Base-by-base conservation (phyloP, 2,113 vertebrate species). In the Marcusenius ussheri region DNA sequence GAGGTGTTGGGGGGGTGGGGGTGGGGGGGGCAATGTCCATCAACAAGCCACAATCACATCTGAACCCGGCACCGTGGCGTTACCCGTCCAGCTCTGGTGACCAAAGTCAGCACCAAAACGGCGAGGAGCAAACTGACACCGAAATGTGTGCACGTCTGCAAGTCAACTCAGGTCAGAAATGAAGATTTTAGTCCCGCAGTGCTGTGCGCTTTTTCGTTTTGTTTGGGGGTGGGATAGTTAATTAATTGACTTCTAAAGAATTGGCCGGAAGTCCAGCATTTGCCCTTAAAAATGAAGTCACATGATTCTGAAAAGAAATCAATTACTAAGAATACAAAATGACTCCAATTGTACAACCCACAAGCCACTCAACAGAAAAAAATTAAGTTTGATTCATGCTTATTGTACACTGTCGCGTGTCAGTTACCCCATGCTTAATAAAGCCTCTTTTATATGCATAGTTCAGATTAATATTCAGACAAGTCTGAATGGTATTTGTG, bases 1-100 rank as follows among this genome's bases (percentile, higher is more conserved):
- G 35, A 42, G 94, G 93, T 93, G n/a, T n/a, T n/a, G 91, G 39
- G 92, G 11, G 89, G 93, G 90, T 70, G 88, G 91, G 88, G 45
- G 46, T n/a, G 35, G 35, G 35, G 35, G 35, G 35, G 39, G 39
- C 90, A 89, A 88, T 45, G 62, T 91, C 77, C 89, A 83, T 42
- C 83, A 51, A 24, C 46, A 46, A 88, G 89, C 84, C 45, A 56
- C 91, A 93, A 66, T 53, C 50, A 53, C 50, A 93, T 21, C 62
- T 56, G 19, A 92, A 93, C 90, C 92, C 92, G 90, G 90, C 89
- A 91, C 91, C 91, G 46, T 35, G 70, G 51, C 31, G 50, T 90
- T 62, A 47, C n/a, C 85, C 6, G 66, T 7, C 83, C 17, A 87
- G n/a, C 77, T 88, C 87, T n/a, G 42, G 45, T 39, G 15, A 42